Base-by-base conservation (phyloP, 2,888 invertebrate species). In the Therioaphis trifolii region DNA sequence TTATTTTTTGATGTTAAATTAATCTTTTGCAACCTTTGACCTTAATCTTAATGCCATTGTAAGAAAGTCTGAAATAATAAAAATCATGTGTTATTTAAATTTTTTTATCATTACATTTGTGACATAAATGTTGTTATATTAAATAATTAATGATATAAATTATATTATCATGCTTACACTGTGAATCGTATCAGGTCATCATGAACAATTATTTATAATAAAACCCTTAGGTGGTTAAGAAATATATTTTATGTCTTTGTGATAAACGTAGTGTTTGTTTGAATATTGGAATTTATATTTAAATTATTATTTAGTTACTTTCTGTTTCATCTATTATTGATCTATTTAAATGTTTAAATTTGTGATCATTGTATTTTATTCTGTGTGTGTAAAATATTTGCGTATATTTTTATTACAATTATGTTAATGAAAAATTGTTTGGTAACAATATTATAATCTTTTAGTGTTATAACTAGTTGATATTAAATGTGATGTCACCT, bases 21-120 rank as follows among this genome's bases (percentile, higher is more conserved):
- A 29, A n/a, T 52, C 40, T 35, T 68, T 79, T 79, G 78, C 68
- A 79, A 69, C 78, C 68, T 24, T 24, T 9, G n/a, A 2, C 14
- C 55, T n/a, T 79, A 24, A 79, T 79, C 40, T 69, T 68, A 79
- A 79, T 79, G 55, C 78, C 78, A 79, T 69, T 69, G n/a, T 55
- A 79, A 69, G 11, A 68, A 79, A 77, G 78, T 79, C 78, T 79
- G 78, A 77, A 79, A 58, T 24, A 14, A 58, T 58, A 40, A 78
- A 35, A 46, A 76, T 21, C 12, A 24, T 15, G 49, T 46, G 4
- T 29, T 76, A 58, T 58, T 58, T 61, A 46, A 63, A 5, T 12
- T 21, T 76, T 76, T 76, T 55, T 14, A 24, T 63, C 35, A 15
- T 77, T 46, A 27, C 12, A 21, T 46, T 58, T 71, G 18, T 24